A percentile compares a stretch with the other conserved stretches of the same genome.
Conservation (phyloP, 1,140 invertebrate genomes). For the Trichonephila clavata region DNA sequence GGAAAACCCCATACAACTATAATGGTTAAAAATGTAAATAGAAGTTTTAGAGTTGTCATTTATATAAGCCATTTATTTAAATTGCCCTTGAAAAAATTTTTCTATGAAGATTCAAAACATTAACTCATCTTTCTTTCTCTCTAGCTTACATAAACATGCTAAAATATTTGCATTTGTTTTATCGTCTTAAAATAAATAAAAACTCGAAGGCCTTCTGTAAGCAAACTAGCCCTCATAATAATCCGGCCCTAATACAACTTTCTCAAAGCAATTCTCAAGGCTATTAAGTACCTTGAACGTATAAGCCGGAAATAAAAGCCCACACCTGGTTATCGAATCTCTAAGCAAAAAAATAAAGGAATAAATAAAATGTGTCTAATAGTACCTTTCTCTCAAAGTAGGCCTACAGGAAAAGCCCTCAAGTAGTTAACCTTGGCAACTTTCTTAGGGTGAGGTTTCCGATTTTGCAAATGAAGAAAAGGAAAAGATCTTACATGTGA, state of each 20-base stretch:
- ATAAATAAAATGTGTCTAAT: not conserved
- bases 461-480: not conserved
- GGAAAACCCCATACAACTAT: too few relatives aligned
- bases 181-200: not conserved
- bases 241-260: not conserved
- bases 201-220: not conserved
- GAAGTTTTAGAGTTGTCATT: too few relatives aligned
- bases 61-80: not conserved
- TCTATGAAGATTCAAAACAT: not conserved
- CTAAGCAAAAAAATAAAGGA: not conserved
- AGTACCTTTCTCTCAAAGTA: not conserved
- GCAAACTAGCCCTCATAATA: not conserved
- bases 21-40: too few relatives aligned
- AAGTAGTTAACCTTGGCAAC: constrained; percentile 45
- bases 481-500: not conserved
- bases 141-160: not conserved
- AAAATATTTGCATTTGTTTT: not conserved
- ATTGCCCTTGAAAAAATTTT: not conserved
- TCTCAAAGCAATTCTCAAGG: not conserved
- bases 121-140: not conserved
- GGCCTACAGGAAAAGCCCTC: constrained; percentile 43
- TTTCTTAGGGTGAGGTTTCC: constrained; percentile 6
- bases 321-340: not conserved
- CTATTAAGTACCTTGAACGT: not conserved
- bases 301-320: not conserved